A percentile compares a stretch with the other conserved stretches of the same genome.
These are phyloP conservation scores for Cantharis flavilabris DNA, from an alignment of 2,888 invertebrate species.

Conservation along the genomic window DNA sequence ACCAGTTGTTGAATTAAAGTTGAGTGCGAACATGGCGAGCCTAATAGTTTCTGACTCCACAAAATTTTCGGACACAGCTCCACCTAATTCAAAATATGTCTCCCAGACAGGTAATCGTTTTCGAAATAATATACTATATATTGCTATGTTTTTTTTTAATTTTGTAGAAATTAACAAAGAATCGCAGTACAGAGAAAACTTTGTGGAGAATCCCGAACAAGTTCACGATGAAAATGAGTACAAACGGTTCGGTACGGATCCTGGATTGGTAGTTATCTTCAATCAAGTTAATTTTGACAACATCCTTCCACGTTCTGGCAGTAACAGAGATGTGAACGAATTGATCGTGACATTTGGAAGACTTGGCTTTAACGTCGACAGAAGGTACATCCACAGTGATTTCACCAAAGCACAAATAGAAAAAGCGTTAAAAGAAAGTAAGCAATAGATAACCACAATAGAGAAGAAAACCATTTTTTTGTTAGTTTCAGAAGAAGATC, in stretches of 20 bases:
- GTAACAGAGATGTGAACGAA: conserved; percentile 46
- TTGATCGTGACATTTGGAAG: conserved; percentile 44
- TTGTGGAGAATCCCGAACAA: conserved; percentile 15
- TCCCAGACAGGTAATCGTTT: neutral
- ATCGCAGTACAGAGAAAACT: conserved; percentile 3
- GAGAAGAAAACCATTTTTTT: neutral
- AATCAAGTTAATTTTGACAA: conserved; percentile 40
- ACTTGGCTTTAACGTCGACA: conserved; percentile 45
- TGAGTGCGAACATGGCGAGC: conserved; percentile 5
- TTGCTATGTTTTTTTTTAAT: no score
- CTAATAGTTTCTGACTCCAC: neutral
- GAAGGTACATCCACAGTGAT: conserved; percentile 39
- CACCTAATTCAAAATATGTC: neutral
- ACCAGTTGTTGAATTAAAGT: neutral
- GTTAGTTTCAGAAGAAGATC: conserved; percentile 33
- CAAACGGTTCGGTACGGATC: conserved; percentile 39
- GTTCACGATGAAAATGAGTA: conserved; percentile 40
- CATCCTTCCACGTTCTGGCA: conserved; percentile 37
- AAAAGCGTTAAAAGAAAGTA: conserved; percentile 37
- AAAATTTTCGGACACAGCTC: neutral
- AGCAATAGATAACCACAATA: neutral
- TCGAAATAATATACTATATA: no score
- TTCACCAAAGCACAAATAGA: conserved; percentile 37
- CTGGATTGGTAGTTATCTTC: conserved; percentile 47
- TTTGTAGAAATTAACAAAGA: neutral